Evolutionary conservation across 2,888 invertebrate species (phyloP), one percentile per base, ranked within the genome.

Genomic region (Cotesia congregata): DNA sequence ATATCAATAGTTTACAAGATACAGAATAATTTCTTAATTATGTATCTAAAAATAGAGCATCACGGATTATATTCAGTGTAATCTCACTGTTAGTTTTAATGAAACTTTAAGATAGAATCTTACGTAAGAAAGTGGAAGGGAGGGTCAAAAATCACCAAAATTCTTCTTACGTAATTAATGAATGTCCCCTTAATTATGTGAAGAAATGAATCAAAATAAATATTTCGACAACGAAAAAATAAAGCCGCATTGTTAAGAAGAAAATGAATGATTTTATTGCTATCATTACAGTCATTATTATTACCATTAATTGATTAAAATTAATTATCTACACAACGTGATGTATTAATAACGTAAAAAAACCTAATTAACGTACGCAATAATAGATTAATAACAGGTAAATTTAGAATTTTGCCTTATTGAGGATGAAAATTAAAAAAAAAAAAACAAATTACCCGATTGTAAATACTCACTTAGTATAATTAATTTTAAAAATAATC

Each of bases 331-430:
- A 74, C 74, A 50, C 50, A 50, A 50, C 50, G 50, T 50, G 9
- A 69, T 65, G 76, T 72, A 59, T 68, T 50, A 38, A 38, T 65
- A 75, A 73, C 71, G 62, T 61, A 75, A 68, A 72, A 61, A 67
- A 71, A 75, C 73, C 64, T 74, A 75, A 77, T 60, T 72, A 80
- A 78, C 69, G 78, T 72, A 81, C 73, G 81, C 80, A 79, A 79
- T 80, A 81, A 81, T 78, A 81, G 78, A 78, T 75, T 79, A 77
- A 17, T 17, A 78, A 72, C 62, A 74, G 70, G 70, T 80, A 80
- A 78, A 80, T 80, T 80, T 80, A 82, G 80, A 80, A 80, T 81
- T 80, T 81, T 80, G 81, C 82, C 82, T 83, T 82, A 83, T 78
- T 74, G 79, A 79, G 79, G 77, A 67, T 50, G 68, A 68, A 72